A percentile compares a stretch with the other conserved stretches of the same genome.
phyloP scores from a whole-genome alignment of 1,140 invertebrate species.

The Drosophila micromelanica region DNA sequence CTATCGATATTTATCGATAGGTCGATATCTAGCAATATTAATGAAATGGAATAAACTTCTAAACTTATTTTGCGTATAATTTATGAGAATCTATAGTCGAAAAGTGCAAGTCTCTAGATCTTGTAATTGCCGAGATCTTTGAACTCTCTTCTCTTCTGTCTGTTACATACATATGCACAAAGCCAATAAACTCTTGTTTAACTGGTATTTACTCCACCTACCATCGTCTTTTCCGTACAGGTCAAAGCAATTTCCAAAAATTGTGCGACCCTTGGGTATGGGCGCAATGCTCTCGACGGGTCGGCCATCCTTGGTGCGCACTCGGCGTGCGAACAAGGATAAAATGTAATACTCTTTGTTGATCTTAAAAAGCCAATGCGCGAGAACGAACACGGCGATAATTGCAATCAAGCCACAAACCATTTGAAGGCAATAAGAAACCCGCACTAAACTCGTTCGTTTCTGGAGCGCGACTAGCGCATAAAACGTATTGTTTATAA shows the following conservation, averaged over 20 bases:
- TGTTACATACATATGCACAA: too few relatives aligned
- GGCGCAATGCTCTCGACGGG: slow-evolving; percentile 33
- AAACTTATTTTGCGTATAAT: too few relatives aligned
- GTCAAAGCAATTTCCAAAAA: slow-evolving; percentile 59
- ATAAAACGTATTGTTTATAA: slow-evolving; percentile 1
- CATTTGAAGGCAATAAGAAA: not conserved
- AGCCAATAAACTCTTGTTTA: not conserved
- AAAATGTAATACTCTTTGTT: slow-evolving; percentile 54
- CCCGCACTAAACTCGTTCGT: slow-evolving; percentile 6
- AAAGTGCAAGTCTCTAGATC: too few relatives aligned
- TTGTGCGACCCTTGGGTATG: slow-evolving; percentile 33
- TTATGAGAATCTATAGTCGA: too few relatives aligned
- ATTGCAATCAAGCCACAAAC: slow-evolving; percentile 15
- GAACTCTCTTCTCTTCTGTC: too few relatives aligned
- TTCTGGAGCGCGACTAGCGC: slow-evolving; percentile 15
- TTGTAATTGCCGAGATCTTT: too few relatives aligned
- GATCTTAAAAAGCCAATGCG: slow-evolving; percentile 47
- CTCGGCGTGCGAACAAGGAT: slow-evolving; percentile 41
- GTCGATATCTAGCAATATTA: too few relatives aligned
- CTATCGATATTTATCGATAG: too few relatives aligned
- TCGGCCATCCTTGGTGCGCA: slow-evolving; percentile 48
- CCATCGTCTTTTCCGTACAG: slow-evolving; percentile 51
- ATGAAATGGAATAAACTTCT: too few relatives aligned
- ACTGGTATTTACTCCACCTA: too few relatives aligned
- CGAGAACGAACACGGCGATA: slow-evolving; percentile 25